A percentile compares a stretch with the other conserved stretches of the same genome.
These are phyloP conservation scores for Mustela lutreola DNA, from an alignment of 2,113 vertebrate genomes.

Conservation along the genomic window DNA sequence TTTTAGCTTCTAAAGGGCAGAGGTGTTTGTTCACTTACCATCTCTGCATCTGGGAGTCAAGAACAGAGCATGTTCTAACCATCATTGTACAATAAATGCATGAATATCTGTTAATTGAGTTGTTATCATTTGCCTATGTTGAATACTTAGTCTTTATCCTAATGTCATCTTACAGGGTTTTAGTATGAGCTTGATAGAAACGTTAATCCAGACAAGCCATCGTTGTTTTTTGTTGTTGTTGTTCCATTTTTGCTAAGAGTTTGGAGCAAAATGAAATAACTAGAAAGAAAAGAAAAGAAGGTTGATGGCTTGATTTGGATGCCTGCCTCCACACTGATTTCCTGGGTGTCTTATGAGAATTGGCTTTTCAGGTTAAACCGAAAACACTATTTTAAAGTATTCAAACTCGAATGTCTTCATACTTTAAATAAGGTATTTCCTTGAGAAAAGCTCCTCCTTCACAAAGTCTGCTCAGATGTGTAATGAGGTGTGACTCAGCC, in stretches of 20 bases:
- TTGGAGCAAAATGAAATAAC: conserved; percentile 38
- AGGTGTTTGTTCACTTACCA: not conserved
- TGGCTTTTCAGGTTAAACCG: not conserved
- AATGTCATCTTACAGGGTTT: not conserved
- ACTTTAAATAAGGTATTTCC: conserved; percentile 7
- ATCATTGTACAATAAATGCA: not conserved
- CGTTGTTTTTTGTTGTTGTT: not conserved
- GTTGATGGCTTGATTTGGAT: not conserved
- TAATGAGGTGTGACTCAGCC: not conserved
- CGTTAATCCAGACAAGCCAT: not conserved
- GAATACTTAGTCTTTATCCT: not conserved
- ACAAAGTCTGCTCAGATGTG: not conserved
- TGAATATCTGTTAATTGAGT: not conserved
- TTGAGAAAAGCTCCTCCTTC: not conserved
- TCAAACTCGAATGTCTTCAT: not conserved
- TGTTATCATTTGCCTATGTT: not conserved
- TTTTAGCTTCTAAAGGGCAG: not conserved
- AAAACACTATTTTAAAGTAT: conserved; percentile 2
- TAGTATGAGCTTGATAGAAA: not conserved
- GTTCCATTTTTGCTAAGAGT: not conserved
- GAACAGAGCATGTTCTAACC: not conserved
- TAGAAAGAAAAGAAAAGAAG: not conserved
- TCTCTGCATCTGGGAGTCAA: not conserved
- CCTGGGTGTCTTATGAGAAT: not conserved
- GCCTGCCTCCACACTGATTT: not conserved